These are phyloP conservation scores for Ceramica pisi DNA, from an alignment of 2,888 invertebrate genomes.

Conservation along the genomic window DNA sequence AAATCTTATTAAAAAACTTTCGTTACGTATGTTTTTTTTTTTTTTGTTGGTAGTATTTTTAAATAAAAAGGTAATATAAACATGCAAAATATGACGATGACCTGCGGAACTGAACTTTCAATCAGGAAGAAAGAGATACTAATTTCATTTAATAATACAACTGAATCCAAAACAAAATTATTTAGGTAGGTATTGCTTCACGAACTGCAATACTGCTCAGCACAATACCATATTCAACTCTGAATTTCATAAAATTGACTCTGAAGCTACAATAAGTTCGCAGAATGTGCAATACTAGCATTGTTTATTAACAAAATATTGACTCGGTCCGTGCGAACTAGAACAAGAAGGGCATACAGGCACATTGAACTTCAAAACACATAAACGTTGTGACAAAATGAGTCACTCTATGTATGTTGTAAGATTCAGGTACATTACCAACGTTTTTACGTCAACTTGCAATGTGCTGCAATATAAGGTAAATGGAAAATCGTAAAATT, in stretches of 20 bases:
- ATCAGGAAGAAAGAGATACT: too few relatives aligned
- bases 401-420: constrained; percentile 19
- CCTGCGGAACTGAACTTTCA: too few relatives aligned
- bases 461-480: too few relatives aligned
- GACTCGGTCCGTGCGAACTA: constrained; percentile 45
- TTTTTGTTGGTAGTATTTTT: too few relatives aligned
- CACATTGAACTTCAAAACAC: constrained; percentile 53
- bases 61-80: too few relatives aligned
- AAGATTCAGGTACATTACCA: neutral
- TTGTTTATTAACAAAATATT: constrained; percentile 44
- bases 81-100: too few relatives aligned
- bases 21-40: neutral
- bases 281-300: constrained; percentile 14
- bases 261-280: constrained; percentile 2
- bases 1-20: neutral
- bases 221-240: neutral
- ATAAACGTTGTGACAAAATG: constrained; percentile 33
- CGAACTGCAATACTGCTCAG: neutral
- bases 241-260: neutral
- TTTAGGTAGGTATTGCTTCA: neutral
- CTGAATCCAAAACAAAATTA: neutral
- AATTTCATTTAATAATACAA: neutral
- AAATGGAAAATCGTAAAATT: too few relatives aligned
- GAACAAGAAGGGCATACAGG: constrained; percentile 31
- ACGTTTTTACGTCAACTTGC: too few relatives aligned